Percentiles rank a stretch among this genome's conserved stretches.
These are phyloP conservation scores for Serranus cabrilla DNA, from an alignment of 2,797 vertebrate genomes.

Conservation along the genomic window DNA sequence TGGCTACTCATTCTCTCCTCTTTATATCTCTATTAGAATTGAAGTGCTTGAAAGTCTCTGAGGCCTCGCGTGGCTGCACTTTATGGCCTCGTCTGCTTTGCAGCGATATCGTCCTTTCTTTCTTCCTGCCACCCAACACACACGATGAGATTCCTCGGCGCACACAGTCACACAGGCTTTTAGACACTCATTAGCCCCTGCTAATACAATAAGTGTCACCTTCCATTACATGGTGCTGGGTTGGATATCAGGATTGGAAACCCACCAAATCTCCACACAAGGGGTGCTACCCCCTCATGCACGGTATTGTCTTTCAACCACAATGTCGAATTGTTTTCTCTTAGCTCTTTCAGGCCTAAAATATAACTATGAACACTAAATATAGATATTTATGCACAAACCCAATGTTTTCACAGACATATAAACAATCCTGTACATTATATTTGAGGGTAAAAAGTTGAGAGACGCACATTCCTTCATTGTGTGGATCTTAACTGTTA, in stretches of 20 bases:
- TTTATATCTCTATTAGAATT: constrained; percentile 70
- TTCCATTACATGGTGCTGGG: constrained; percentile 82
- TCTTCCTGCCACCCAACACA: constrained; percentile 74
- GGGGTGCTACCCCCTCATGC: constrained; percentile 65
- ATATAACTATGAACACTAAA: constrained; percentile 29
- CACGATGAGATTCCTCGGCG: constrained; percentile 81
- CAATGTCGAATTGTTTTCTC: constrained; percentile 80
- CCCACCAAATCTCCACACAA: constrained; percentile 82
- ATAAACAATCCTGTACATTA: neutral
- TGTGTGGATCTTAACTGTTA: constrained; percentile 53
- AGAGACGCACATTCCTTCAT: constrained; percentile 40
- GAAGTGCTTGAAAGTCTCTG: constrained; percentile 31
- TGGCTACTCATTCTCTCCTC: constrained; percentile 39
- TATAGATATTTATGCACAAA: constrained; percentile 1
- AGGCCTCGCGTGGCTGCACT: constrained; percentile 70
- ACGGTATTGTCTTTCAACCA: constrained; percentile 76
- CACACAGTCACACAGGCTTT: constrained; percentile 86
- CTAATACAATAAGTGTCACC: constrained; percentile 88
- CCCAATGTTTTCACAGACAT: neutral
- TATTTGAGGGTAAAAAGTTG: neutral
- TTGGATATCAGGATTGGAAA: constrained; percentile 83
- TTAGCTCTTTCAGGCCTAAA: constrained; percentile 49
- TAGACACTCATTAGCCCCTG: constrained; percentile 86
- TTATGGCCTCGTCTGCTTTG: constrained; percentile 61
- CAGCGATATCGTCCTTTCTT: constrained; percentile 75